Evolutionary conservation across 2,797 vertebrate genomes (phyloP).

Genomic region (Melanotaenia trifasciata): DNA sequence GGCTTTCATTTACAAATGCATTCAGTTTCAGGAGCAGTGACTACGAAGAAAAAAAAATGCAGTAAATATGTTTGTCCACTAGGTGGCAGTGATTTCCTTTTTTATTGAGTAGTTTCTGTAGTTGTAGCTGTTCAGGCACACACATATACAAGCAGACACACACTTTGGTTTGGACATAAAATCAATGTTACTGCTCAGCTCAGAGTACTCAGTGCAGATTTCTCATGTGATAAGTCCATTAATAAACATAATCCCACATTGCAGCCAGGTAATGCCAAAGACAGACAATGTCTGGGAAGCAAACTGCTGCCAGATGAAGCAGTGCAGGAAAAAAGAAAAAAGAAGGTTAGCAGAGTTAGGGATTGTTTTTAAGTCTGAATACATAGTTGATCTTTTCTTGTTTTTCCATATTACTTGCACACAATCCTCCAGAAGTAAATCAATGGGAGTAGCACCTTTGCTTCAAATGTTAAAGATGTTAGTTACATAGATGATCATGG

Average conservation of each 20-base stretch:
- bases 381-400: background rate
- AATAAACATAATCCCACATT: conserved; percentile 52
- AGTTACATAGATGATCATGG: background rate
- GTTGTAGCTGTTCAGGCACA: background rate
- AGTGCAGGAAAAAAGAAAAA: conserved; percentile 10
- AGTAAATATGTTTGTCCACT: conserved; percentile 41
- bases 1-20: background rate
- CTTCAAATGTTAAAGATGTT: background rate
- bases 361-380: conserved; percentile 13
- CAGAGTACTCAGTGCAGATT: conserved; percentile 47
- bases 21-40: background rate
- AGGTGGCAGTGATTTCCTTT: conserved; percentile 64
- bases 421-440: background rate
- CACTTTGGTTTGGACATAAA: conserved; percentile 35
- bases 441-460: background rate
- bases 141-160: background rate
- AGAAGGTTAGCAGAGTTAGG: background rate
- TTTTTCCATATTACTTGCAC: conserved; percentile 10
- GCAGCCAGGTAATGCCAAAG: conserved; percentile 35
- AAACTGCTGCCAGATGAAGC: conserved; percentile 43
- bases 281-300: conserved; percentile 30
- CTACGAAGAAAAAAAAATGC: background rate
- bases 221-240: conserved; percentile 53
- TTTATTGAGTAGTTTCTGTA: conserved; percentile 2
- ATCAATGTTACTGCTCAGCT: conserved; percentile 39